These are phyloP conservation scores for Antrozous pallidus DNA, from an alignment of 2,797 vertebrate species.

Conservation along the genomic window DNA sequence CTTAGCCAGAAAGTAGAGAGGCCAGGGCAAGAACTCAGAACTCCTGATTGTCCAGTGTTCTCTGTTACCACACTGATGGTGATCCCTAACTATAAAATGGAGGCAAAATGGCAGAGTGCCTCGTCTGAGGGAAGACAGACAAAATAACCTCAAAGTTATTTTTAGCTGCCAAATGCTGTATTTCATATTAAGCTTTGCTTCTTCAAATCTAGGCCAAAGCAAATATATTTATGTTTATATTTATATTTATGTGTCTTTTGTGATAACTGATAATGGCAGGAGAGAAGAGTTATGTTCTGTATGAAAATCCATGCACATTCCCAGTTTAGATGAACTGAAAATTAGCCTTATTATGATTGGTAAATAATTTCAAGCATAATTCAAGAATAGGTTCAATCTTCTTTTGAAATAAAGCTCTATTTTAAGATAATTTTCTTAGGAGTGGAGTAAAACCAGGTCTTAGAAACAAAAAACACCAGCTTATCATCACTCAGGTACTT, in stretches of 20 bases:
- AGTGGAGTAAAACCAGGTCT: neutral
- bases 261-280: neutral
- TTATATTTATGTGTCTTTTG: neutral
- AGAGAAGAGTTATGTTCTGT: neutral
- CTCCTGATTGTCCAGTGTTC: neutral
- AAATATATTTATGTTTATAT: neutral
- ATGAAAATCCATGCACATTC: neutral
- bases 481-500: neutral
- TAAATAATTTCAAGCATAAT: neutral
- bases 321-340: neutral
- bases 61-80: neutral
- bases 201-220: constrained; percentile 8
- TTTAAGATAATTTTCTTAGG: neutral
- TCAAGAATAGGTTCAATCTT: neutral
- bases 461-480: constrained; percentile 1
- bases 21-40: neutral
- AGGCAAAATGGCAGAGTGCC: neutral
- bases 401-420: neutral
- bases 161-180: neutral
- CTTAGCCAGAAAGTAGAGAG: neutral
- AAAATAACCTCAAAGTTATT: neutral
- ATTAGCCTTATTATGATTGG: neutral
- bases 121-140: neutral
- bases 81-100: neutral
- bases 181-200: neutral